These are phyloP conservation scores for Aphis gossypii DNA, from an alignment of 1,140 invertebrate species.

Conservation along the genomic window DNA sequence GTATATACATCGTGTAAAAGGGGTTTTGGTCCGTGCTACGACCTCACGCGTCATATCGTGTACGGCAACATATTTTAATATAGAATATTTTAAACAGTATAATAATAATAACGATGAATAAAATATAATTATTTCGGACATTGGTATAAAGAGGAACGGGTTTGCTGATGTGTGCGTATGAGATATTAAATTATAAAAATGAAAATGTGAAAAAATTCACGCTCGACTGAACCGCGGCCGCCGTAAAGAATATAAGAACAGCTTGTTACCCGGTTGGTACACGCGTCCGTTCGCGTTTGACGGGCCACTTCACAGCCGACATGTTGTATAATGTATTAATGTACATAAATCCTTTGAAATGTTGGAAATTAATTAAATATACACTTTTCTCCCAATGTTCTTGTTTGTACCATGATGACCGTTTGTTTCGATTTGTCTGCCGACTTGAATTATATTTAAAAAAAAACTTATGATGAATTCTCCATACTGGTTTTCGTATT, in stretches of 20 bases:
- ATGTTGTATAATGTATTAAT: neutral
- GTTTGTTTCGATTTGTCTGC: neutral
- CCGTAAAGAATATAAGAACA: neutral
- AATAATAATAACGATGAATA: slow-evolving; percentile 43
- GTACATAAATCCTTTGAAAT: slow-evolving; percentile 7
- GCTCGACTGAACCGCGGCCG: slow-evolving; percentile 5
- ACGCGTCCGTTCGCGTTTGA: slow-evolving; percentile 40
- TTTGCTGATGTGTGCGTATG: slow-evolving; percentile 19
- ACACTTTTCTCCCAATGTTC: neutral
- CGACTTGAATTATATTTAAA: neutral
- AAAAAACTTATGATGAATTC: neutral
- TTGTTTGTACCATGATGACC: neutral
- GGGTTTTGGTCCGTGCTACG: neutral
- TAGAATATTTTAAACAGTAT: neutral
- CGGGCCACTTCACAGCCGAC: slow-evolving; percentile 41
- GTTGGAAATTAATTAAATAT: slow-evolving; percentile 30
- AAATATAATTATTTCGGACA: slow-evolving; percentile 49
- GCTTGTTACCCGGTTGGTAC: slow-evolving; percentile 17
- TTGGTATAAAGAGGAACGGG: slow-evolving; percentile 34
- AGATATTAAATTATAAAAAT: slow-evolving; percentile 37
- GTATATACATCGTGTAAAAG: neutral
- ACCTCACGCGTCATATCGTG: neutral
- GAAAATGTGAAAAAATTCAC: slow-evolving; percentile 35
- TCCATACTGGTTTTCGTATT: neutral
- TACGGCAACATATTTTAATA: neutral